Evolutionary conservation across 2,113 vertebrate genomes (phyloP), one percentile per base, ranked within the genome.

Genomic region (Erythrocercus mccallii): DNA sequence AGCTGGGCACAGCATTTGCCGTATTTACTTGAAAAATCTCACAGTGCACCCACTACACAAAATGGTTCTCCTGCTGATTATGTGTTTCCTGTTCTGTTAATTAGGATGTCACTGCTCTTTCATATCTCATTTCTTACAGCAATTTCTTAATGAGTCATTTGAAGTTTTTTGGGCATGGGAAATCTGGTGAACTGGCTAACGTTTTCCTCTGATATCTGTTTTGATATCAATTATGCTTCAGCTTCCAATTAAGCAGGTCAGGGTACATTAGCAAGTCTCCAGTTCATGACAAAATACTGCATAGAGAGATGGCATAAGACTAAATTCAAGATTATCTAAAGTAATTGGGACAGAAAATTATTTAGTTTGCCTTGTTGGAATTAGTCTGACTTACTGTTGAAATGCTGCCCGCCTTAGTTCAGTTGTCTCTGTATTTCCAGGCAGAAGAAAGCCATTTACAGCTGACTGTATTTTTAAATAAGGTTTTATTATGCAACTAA

Each of bases 301-400:
- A 77, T 6, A 30, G 80, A 76, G 91, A 74, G 57, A 81, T 74
- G 92, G 76, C 70, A 74, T 90, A 93, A 93, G 94, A 86, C 84
- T 92, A 94, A 92, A 90, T 83, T 91, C 94, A 93, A 97, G 90
- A 96, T 93, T 92, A 92, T 94, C 85, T 71, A 21, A 93, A 94
- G 83, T 94, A 95, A 95, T 95, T 96, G 84, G 81, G 91, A 96
- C 84, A 94, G 73, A 91, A 96, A 94, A 96, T 94, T 73, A 93
- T 86, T 95, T 91, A 72, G 80, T 93, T 92, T 95, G 76, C 84
- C 74, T 88, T 90, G 72, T 80, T 95, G 94, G 86, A 96, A 94
- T 73, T 88, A 77, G 57, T 79, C 68, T 88, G 85, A 95, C 35
- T 96, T 96, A 18, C 4, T 95, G 76, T 91, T 95, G 95, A 96